Evolutionary conservation across 1,140 invertebrate genomes (phyloP), one percentile per base, ranked within the genome.

Genomic region (Aphelinus certus): DNA sequence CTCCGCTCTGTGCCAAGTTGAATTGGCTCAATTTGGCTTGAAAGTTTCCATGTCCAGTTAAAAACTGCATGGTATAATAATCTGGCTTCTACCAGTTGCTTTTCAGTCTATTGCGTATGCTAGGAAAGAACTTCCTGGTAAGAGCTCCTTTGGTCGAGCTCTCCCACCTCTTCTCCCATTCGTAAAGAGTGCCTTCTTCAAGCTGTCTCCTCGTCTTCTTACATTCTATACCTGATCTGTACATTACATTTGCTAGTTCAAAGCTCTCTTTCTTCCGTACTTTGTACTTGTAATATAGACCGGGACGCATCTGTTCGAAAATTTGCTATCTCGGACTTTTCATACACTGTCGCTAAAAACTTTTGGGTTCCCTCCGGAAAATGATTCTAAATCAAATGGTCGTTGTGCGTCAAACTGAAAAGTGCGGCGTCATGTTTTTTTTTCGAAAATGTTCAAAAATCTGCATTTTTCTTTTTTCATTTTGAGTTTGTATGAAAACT

Each of bases 11-110:
- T 6, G 51, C 51, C 51, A 53, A 9, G 51, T 9, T 9, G 4
- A 53, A 53, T 4, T 9, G 4, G 4, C 9, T 9, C 51, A 53
- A 53, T n/a, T 43, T 60, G 42, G 58, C 9, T 10, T 4, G 4
- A 43, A 60, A 60, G n/a, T 60, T n/a, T 60, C 58, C 58, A n/a
- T 60, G 58, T 9, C 58, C 58, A n/a, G 58, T 60, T 60, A 60
- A 26, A 60, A 60, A 60, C 58, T 60, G 58, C 4, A n/a, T 4
- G 7, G 3, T 26, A 3, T 7, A 7, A 60, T 60, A n/a, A 26
- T 60, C 58, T 26, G 42, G 58, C 26, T 60, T 10, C 3, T 1
- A 0, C 58, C 58, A 60, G 4, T 60, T 60, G 6, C 3, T 7
- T 4, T 26, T 43, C 7, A 60, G 58, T 26, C 58, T 60, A 3